These are phyloP conservation scores for Nycticorax nycticorax DNA, from an alignment of 2,113 vertebrate species.

Conservation along the genomic window DNA sequence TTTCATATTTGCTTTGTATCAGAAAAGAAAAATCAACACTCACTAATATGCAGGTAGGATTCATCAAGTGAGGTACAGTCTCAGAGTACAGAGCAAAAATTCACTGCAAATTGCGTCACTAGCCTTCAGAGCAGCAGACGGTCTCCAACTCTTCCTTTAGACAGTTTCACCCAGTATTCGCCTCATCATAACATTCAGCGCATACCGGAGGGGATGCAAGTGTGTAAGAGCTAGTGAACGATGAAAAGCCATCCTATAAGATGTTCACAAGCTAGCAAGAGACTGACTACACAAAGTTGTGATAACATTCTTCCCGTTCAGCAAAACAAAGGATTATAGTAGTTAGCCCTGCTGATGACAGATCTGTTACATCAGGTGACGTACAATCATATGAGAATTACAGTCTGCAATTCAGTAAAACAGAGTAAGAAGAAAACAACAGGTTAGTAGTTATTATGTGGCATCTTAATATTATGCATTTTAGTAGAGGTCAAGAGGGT, in stretches of 20 bases:
- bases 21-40: slow-evolving; percentile 18
- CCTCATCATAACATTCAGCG: not conserved
- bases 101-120: not conserved
- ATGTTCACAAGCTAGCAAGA: slow-evolving; percentile 13
- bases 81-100: slow-evolving; percentile 35
- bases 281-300: not conserved
- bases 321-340: not conserved
- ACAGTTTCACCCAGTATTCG: not conserved
- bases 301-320: slow-evolving; percentile 10
- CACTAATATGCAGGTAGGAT: slow-evolving; percentile 11
- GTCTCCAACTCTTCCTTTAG: not conserved
- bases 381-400: slow-evolving; percentile 41
- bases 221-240: not conserved
- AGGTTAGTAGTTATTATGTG: slow-evolving; percentile 59
- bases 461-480: slow-evolving; percentile 46
- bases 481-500: slow-evolving; percentile 48
- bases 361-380: slow-evolving; percentile 13
- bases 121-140: slow-evolving; percentile 5
- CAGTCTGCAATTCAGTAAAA: slow-evolving; percentile 46
- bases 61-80: slow-evolving; percentile 13
- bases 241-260: not conserved
- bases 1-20: slow-evolving; percentile 51
- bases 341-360: slow-evolving; percentile 38
- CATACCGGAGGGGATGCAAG: not conserved
- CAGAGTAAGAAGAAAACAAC: slow-evolving; percentile 36